phyloP scores from a whole-genome alignment of 2,888 invertebrate species.

The Aspidiotus destructor region DNA sequence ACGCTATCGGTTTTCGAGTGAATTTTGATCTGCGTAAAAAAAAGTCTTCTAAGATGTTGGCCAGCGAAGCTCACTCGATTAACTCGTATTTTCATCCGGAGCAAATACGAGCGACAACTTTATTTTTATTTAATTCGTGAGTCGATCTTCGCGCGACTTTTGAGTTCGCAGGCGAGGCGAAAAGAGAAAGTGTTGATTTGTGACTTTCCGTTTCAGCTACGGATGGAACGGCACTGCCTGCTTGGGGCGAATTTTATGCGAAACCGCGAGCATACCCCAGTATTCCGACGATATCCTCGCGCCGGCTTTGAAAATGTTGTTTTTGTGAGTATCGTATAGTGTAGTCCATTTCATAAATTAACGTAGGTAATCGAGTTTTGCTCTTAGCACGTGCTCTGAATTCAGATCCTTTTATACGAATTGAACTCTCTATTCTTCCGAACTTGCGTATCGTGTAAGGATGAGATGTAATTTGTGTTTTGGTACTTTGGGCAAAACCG shows the following conservation, averaged over 20 bases:
- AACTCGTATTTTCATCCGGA: constrained; percentile 17
- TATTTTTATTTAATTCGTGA: constrained; percentile 20
- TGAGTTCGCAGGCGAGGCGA: neutral
- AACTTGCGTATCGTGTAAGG: too few species aligned
- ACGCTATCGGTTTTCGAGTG: constrained; percentile 23
- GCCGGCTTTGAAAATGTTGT: constrained; percentile 21
- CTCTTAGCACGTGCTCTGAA: too few species aligned
- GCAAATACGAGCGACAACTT: constrained; percentile 11
- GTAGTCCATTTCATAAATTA: neutral
- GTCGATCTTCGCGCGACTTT: neutral
- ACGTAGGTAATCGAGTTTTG: too few species aligned
- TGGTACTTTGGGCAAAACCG: too few species aligned
- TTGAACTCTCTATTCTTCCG: too few species aligned
- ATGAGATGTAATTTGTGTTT: too few species aligned
- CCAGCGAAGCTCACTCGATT: neutral
- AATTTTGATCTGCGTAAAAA: constrained; percentile 27
- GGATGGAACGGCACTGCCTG: constrained; percentile 29
- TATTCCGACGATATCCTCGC: constrained; percentile 20
- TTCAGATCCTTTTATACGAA: too few species aligned
- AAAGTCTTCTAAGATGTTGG: constrained; percentile 9
- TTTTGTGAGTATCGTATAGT: constrained; percentile 16
- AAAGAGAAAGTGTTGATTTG: neutral
- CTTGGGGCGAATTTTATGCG: constrained; percentile 20
- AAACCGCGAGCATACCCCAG: constrained; percentile 16
- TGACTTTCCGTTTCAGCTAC: constrained; percentile 11